Evolutionary conservation across 2,113 vertebrate genomes (phyloP).

Genomic region (Psittacara wagleri): DNA sequence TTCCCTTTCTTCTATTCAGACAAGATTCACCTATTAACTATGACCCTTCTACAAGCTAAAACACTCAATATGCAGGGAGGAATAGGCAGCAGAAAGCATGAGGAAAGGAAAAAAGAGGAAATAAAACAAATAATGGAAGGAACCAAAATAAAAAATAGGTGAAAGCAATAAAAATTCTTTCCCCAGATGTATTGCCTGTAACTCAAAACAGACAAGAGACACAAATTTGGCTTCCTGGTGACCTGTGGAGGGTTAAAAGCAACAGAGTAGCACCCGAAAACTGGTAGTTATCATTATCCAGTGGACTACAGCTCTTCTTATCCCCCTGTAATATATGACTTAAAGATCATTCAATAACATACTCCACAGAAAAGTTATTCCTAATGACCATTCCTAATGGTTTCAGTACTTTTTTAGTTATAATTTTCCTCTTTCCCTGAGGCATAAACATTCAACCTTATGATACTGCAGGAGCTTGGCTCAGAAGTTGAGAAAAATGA

Average conservation of each 20-base stretch:
- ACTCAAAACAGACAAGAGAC: background rate
- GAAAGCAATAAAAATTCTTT: background rate
- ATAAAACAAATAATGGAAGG: background rate
- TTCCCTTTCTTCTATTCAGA: background rate
- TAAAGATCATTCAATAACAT: slow-evolving; percentile 3
- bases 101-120: background rate
- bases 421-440: slow-evolving; percentile 45
- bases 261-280: background rate
- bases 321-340: background rate
- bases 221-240: background rate
- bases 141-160: background rate
- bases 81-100: background rate
- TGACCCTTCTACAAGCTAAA: background rate
- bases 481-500: slow-evolving; percentile 44
- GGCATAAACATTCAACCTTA: slow-evolving; percentile 51
- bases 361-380: slow-evolving; percentile 8
- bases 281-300: background rate
- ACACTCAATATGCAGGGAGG: background rate
- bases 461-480: background rate
- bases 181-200: background rate
- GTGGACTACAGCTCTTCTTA: background rate
- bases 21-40: background rate
- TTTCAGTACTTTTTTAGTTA: slow-evolving; percentile 43
- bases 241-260: background rate
- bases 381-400: slow-evolving; percentile 36